Evolutionary conservation across 2,797 vertebrate genomes (phyloP), one percentile per base, ranked within the genome.

Genomic region (Myripristis murdjan): DNA sequence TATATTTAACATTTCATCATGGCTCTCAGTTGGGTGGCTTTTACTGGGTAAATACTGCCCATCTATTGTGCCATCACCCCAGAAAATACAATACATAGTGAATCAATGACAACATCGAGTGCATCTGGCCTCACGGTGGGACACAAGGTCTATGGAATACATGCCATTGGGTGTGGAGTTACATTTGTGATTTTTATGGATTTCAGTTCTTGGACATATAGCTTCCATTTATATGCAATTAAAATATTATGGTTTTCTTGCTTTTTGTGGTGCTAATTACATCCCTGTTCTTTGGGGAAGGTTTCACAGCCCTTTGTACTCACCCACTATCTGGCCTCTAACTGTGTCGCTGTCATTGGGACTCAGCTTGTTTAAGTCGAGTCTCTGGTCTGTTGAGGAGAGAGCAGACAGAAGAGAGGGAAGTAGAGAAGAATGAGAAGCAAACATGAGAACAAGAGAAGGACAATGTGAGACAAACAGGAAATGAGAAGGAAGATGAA

Each of bases 341-440:
- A 99, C 97, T 72, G 97, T 97, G 95, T 99, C 98, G 3, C 97
- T 98, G 94, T 99, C 97, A 77, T 96, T 97, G 91, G 97, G 97
- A 81, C 97, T 98, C 88, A 99, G 93, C 95, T 98, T 99, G 96
- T 97, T 99, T 94, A 99, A 93, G 94, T 99, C 97, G 94, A 99
- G 95, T 93, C 98, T 96, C 95, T 99, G 98, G 93, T 99, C 98
- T 99, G 95, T 84, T 41, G 3, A 53, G 52, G 39, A 69, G 55
- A 70, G 43, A 57, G 37, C 18, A 58, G 53, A 68, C 39, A 71
- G 46, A 63, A 59, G 47, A 37, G 11, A 33, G 35, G 23, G 9
- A 23, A 41, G 59, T 55, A 73, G 44, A 43, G 28, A 46, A 35
- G 52, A 23, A 35, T 65, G 44, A 49, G 23, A 15, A 6, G 35